Conservation (phyloP, 2,113 vertebrate genomes). For the Formicarius rufipectus region DNA sequence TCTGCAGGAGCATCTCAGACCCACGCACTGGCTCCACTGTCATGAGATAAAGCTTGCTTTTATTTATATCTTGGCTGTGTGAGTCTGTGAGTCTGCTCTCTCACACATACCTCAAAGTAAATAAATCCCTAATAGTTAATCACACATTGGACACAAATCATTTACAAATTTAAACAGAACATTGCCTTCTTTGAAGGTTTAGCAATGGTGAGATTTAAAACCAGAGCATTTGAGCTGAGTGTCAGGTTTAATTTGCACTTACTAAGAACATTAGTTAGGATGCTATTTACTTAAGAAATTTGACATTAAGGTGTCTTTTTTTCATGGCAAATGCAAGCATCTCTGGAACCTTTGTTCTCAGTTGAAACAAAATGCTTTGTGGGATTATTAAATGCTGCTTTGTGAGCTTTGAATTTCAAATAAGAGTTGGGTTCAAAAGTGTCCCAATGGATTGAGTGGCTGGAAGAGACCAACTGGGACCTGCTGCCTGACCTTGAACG, state of each 20-base stretch:
- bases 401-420: background rate
- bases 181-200: background rate
- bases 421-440: background rate
- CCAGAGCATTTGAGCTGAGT: background rate
- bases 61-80: background rate
- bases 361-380: background rate
- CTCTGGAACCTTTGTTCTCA: constrained; percentile 7
- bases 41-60: background rate
- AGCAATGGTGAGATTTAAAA: background rate
- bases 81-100: background rate
- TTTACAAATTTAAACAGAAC: background rate
- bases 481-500: background rate
- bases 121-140: background rate
- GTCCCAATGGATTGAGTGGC: background rate
- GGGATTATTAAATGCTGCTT: background rate
- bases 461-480: background rate
- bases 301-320: background rate
- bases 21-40: background rate
- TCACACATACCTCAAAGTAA: background rate
- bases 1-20: background rate
- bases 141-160: background rate
- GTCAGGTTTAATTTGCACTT: constrained; percentile 18
- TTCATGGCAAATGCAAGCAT: background rate
- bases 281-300: background rate
- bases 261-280: background rate